Evolutionary conservation across 2,797 vertebrate genomes (phyloP).

Genomic region (Telmatherina bonti): DNA sequence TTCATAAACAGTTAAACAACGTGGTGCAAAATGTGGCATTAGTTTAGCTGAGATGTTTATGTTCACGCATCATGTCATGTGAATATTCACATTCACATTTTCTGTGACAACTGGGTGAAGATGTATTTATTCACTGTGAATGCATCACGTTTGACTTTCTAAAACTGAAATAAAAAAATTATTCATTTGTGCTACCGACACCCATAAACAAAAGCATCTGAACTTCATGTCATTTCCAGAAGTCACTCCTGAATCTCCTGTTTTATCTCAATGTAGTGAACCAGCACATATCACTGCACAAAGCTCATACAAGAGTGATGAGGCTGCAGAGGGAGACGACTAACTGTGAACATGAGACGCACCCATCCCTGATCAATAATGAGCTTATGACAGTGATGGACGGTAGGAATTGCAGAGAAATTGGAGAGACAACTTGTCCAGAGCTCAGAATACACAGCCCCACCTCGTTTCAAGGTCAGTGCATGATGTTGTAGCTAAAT

Average conservation of each 20-base stretch:
- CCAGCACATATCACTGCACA: conserved; percentile 23
- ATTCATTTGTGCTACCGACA: too few relatives aligned
- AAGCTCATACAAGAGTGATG: conserved; percentile 60
- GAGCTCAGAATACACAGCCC: conserved; percentile 58
- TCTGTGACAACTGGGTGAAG: too few relatives aligned
- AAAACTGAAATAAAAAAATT: too few relatives aligned
- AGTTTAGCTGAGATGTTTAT: too few relatives aligned
- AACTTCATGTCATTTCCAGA: conserved; percentile 41
- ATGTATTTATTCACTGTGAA: too few relatives aligned
- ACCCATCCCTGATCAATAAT: conserved; percentile 82
- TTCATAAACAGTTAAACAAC: too few relatives aligned
- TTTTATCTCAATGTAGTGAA: conserved; percentile 52
- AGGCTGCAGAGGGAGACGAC: conserved; percentile 59
- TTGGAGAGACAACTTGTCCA: conserved; percentile 78
- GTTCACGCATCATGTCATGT: too few relatives aligned
- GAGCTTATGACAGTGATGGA: conserved; percentile 84
- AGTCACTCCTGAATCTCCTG: conserved; percentile 30
- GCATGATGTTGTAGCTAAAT: conserved; percentile 31
- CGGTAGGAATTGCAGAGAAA: conserved; percentile 80
- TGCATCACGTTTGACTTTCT: too few relatives aligned
- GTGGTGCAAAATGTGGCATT: too few relatives aligned
- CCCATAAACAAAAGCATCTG: too few relatives aligned
- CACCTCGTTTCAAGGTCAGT: conserved; percentile 78
- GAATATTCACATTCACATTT: too few relatives aligned
- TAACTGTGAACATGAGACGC: conserved; percentile 78